Evolutionary conservation across 2,113 vertebrate species (phyloP).

Genomic region (Neoarius graeffei): DNA sequence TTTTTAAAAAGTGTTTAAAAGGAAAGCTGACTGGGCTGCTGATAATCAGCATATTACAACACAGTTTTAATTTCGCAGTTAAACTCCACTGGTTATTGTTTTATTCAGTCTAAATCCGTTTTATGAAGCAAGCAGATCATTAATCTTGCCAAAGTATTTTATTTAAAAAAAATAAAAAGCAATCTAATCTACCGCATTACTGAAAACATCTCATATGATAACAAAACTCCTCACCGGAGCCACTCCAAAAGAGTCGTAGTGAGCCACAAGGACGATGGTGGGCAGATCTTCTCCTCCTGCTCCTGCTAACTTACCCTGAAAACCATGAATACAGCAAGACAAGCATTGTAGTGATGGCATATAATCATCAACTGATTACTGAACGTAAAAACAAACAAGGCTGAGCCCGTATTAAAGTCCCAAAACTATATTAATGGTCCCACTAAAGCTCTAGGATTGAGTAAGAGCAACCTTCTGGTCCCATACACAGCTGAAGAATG

Average conservation of each 20-base stretch:
- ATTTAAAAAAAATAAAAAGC: not conserved
- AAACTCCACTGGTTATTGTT: not conserved
- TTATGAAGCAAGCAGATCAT: not conserved
- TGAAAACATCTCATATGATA: not conserved
- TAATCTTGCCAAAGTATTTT: not conserved
- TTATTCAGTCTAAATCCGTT: not conserved
- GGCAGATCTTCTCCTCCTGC: conserved; percentile 96
- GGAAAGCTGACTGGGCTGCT: not conserved
- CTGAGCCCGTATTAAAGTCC: not conserved
- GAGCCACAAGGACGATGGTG: conserved; percentile 92
- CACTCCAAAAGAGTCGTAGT: conserved; percentile 95
- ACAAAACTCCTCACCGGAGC: conserved; percentile 80
- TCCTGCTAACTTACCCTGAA: conserved; percentile 88
- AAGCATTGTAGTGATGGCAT: not conserved
- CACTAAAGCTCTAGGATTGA: not conserved
- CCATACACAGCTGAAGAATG: not conserved
- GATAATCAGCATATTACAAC: not conserved
- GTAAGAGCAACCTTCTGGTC: not conserved
- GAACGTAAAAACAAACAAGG: not conserved
- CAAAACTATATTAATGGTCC: not conserved
- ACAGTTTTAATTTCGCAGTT: not conserved
- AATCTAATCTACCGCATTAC: not conserved
- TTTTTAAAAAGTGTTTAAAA: not conserved
- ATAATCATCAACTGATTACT: not conserved
- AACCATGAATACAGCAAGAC: conserved; percentile 15